These are phyloP conservation scores for Chaenocephalus aceratus DNA, from an alignment of 2,113 vertebrate genomes.

Conservation along the genomic window DNA sequence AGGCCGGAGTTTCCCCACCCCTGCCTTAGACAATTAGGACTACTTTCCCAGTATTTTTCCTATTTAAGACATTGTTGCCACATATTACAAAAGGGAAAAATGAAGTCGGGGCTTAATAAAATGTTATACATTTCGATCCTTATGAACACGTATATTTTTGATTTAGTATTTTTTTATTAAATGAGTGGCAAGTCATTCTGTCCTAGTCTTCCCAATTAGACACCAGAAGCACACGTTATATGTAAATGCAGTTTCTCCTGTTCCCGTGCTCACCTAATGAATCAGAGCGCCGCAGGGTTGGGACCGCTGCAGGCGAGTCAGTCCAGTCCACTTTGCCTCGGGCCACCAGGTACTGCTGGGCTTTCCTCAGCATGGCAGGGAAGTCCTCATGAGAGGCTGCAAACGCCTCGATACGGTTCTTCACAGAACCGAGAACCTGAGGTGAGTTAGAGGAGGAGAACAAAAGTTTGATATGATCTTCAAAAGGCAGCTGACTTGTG, in stretches of 20 bases:
- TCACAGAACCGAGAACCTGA: conserved; percentile 95
- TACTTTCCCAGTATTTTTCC: too few species aligned
- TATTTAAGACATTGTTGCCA: too few species aligned
- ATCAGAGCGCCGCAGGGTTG: conserved; percentile 87
- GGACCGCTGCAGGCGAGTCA: conserved; percentile 78
- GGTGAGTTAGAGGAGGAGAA: neutral
- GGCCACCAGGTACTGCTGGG: conserved; percentile 93
- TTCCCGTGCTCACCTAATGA: conserved; percentile 84
- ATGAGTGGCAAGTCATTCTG: too few species aligned
- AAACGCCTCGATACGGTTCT: conserved; percentile 95
- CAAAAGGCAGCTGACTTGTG: neutral
- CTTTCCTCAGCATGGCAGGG: conserved; percentile 91
- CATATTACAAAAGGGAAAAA: too few species aligned
- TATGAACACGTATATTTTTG: too few species aligned
- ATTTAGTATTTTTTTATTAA: too few species aligned
- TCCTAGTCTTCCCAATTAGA: neutral
- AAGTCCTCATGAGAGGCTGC: conserved; percentile 94
- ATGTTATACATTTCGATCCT: too few species aligned
- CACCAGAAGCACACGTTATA: too few species aligned
- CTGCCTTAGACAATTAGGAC: too few species aligned
- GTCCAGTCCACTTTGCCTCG: conserved; percentile 92
- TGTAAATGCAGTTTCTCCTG: neutral
- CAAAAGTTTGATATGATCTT: neutral
- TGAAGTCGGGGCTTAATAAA: too few species aligned
- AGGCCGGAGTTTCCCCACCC: too few species aligned